A percentile compares a stretch with the other conserved stretches of the same genome.
Evolutionary conservation across 2,888 invertebrate genomes (phyloP).

Genomic region (Cephus rjabovi): DNA sequence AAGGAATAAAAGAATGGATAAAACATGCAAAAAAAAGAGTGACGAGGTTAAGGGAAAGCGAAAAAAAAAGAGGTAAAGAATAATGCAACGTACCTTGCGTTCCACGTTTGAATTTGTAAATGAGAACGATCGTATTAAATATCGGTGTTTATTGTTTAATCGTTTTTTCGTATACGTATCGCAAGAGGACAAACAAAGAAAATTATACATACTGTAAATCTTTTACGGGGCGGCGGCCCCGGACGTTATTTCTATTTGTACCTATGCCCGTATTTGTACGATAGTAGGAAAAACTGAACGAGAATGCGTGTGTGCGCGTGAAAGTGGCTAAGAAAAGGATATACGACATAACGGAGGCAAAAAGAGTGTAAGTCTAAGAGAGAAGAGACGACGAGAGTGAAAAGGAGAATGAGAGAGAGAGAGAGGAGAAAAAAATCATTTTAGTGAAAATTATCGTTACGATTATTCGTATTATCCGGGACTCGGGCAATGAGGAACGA

Average conservation of each 20-base stretch:
- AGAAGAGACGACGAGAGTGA: slow-evolving; percentile 16
- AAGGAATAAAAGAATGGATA: slow-evolving; percentile 24
- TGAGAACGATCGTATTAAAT: slow-evolving; percentile 35
- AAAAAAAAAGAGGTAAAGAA: slow-evolving; percentile 22
- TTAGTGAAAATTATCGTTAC: background rate
- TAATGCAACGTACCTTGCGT: slow-evolving; percentile 13
- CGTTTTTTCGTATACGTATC: slow-evolving; percentile 36
- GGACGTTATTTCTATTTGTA: slow-evolving; percentile 6
- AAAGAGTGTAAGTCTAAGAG: slow-evolving; percentile 9
- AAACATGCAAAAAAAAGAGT: slow-evolving; percentile 25
- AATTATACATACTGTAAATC: slow-evolving; percentile 30
- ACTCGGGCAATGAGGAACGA: background rate
- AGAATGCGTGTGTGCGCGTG: slow-evolving; percentile 3
- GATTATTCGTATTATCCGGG: background rate
- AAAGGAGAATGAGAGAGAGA: background rate
- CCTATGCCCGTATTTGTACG: slow-evolving; percentile 19
- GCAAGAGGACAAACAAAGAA: slow-evolving; percentile 24
- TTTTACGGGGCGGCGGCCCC: slow-evolving; percentile 2
- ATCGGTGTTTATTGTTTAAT: slow-evolving; percentile 45
- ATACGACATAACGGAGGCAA: background rate
- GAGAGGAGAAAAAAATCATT: slow-evolving; percentile 6
- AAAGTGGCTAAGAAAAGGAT: slow-evolving; percentile 1
- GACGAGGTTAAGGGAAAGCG: slow-evolving; percentile 8
- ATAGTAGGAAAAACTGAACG: slow-evolving; percentile 19
- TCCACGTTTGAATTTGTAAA: slow-evolving; percentile 22